Conservation (phyloP, 2,797 vertebrate species). For the Pipistrellus pipistrellus region DNA sequence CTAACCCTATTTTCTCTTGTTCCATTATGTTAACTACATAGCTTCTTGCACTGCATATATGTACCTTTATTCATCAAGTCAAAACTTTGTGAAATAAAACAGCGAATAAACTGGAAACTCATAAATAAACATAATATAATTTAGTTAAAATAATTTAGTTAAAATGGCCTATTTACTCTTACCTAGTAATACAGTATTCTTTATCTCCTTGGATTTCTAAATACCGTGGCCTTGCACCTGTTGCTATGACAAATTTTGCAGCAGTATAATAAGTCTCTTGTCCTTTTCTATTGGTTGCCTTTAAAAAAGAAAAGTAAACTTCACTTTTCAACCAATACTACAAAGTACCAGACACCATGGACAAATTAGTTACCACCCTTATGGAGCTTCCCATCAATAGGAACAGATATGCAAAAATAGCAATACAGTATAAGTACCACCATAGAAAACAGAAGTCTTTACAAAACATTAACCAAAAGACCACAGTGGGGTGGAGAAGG, state of each 20-base stretch:
- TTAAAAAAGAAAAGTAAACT: constrained; percentile 58
- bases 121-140: neutral
- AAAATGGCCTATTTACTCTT: constrained; percentile 65
- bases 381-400: neutral
- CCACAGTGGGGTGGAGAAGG: rapidly evolving
- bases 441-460: neutral
- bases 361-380: neutral
- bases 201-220: constrained; percentile 95
- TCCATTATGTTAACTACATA: neutral
- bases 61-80: neutral
- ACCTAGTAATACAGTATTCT: constrained; percentile 98
- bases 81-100: neutral
- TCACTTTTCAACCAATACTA: neutral
- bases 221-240: constrained; percentile 96
- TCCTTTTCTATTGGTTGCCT: constrained; percentile 95
- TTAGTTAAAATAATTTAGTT: neutral
- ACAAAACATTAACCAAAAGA: neutral
- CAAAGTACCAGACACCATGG: neutral
- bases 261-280: constrained; percentile 95
- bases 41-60: neutral
- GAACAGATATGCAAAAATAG: neutral
- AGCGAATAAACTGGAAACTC: neutral
- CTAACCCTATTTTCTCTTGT: neutral
- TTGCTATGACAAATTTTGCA: constrained; percentile 94
- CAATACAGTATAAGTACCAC: neutral